A percentile compares a stretch with the other conserved stretches of the same genome.
These are phyloP conservation scores for Melanocharis versteri DNA, from an alignment of 2,113 vertebrate species.

Conservation along the genomic window DNA sequence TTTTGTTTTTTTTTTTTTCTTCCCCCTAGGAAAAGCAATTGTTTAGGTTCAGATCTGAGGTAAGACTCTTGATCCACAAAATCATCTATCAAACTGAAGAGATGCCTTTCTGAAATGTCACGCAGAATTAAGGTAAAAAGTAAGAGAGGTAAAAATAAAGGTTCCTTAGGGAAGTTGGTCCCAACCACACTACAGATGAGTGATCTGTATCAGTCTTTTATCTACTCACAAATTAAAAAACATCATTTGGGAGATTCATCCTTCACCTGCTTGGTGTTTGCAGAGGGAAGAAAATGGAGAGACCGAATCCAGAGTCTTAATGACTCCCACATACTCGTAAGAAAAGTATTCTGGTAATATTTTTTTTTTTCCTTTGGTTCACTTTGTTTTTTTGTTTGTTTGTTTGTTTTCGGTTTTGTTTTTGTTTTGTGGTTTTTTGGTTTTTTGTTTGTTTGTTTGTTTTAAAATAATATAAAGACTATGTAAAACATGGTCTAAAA, in stretches of 20 bases:
- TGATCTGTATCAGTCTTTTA: not conserved
- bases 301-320: not conserved
- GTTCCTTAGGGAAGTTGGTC: not conserved
- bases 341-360: not conserved
- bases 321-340: not conserved
- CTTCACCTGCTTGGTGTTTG: not conserved
- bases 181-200: not conserved
- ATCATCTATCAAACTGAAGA: not conserved
- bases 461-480: accelerated
- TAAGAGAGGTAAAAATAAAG: not conserved
- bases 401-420: accelerated
- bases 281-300: not conserved
- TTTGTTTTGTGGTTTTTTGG: not conserved
- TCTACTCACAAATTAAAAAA: not conserved
- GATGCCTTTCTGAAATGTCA: not conserved
- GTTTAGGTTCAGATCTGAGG: not conserved
- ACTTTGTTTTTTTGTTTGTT: not conserved
- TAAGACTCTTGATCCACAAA: not conserved
- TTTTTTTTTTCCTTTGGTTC: not conserved
- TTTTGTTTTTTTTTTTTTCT: not conserved
- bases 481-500: not conserved
- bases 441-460: accelerated
- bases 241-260: not conserved
- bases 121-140: not conserved
- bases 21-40: not conserved